Evolutionary conservation across 2,888 invertebrate genomes (phyloP).

Genomic region (Drosophila leonis): DNA sequence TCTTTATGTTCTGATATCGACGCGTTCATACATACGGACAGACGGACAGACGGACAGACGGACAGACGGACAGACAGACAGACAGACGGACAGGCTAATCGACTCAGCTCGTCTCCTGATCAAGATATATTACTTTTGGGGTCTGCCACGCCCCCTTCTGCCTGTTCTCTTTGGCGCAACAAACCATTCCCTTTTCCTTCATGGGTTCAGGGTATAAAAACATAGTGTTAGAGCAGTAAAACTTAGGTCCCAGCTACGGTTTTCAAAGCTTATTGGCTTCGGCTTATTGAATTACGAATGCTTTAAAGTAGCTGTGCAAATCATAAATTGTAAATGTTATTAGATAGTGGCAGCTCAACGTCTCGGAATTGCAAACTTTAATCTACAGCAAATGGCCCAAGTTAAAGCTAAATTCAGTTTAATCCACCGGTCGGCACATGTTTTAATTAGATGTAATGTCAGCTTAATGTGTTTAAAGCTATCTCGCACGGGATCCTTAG

Average conservation of each 20-base stretch:
- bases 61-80: no score
- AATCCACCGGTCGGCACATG: constrained; percentile 42
- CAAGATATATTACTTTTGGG: no score
- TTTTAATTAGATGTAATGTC: constrained; percentile 74
- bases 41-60: no score
- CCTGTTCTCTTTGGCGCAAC: no score
- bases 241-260: constrained; percentile 2
- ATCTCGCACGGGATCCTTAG: constrained; percentile 20
- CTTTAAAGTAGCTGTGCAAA: constrained; percentile 34
- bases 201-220: no score
- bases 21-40: no score
- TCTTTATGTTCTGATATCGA: no score
- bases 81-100: no score
- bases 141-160: no score
- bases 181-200: no score
- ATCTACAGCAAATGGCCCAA: background rate
- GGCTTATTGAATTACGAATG: constrained; percentile 58
- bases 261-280: constrained; percentile 40
- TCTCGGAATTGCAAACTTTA: background rate
- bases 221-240: background rate
- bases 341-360: background rate
- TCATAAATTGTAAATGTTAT: constrained; percentile 45
- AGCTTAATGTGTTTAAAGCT: constrained; percentile 63
- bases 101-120: no score
- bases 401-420: constrained; percentile 58